Evolutionary conservation across 2,797 vertebrate species (phyloP), one percentile per base, ranked within the genome.

Genomic region (Ctenopoma multispine): DNA sequence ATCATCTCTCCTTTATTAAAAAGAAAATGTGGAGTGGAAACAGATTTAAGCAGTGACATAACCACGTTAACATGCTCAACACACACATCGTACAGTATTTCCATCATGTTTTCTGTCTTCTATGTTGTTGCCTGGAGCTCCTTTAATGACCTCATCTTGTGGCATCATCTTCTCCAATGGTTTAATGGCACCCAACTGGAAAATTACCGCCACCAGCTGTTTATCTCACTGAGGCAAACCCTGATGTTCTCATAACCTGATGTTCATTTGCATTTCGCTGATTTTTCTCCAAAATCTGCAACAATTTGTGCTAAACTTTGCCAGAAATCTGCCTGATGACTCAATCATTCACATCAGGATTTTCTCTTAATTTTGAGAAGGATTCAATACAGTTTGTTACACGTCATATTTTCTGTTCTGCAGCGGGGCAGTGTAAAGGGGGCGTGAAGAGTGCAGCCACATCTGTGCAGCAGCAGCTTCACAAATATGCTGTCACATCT

Each of bases 391-490:
- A 8, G 31, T 69, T n/a, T 50, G 0, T 67, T 3, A 3, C 1
- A 20, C 15, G 5, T 71, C 7, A 15, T 9, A 12, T 31, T 66
- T n/a, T 40, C 48, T 79, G 1, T 47, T 47, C 62, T 77, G 24
- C 67, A 94, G 88, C 54, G 73, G 96, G 92, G 43, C 93, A 93
- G 76, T 90, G 89, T 50, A 93, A 86, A 72, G 85, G 83, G 0
- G 83, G 88, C 47, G 38, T 96, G 34, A 96, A 96, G 83, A 91
- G 87, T 3, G 89, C 94, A 7, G 94, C 92, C 46, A 46, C 91
- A 27, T 90, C 88, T 0, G 77, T 96, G 79, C 94, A 94, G 50
- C 92, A 79, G 77, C 96, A 91, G 62, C 87, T 99, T 40, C 75
- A 92, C 56, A 83, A 69, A 0, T 92, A 91, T n/a, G 87, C 91